These are phyloP conservation scores for Neria commutata DNA, from an alignment of 2,888 invertebrate species.

Conservation along the genomic window DNA sequence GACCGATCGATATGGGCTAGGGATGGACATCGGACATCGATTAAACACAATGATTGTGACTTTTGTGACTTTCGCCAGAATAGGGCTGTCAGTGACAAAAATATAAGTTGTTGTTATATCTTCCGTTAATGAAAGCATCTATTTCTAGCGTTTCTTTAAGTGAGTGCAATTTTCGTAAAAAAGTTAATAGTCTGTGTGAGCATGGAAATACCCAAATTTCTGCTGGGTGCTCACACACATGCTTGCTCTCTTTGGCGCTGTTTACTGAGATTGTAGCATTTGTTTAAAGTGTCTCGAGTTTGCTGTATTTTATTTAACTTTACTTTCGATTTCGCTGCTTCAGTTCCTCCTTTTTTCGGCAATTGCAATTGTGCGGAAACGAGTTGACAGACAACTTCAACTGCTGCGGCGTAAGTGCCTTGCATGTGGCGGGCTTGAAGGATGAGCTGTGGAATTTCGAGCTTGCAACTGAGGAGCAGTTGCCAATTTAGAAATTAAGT, in stretches of 20 bases:
- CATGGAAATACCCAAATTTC: too few relatives aligned
- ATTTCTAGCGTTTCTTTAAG: too few relatives aligned
- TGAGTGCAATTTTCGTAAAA: too few relatives aligned
- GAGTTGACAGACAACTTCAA: constrained; percentile 44
- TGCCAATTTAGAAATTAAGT: constrained; percentile 44
- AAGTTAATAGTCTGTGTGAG: too few relatives aligned
- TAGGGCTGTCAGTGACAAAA: too few relatives aligned
- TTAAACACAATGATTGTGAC: too few relatives aligned
- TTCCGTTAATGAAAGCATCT: too few relatives aligned
- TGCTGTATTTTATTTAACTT: constrained; percentile 6
- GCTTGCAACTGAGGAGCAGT: constrained; percentile 22
- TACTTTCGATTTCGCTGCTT: constrained; percentile 12
- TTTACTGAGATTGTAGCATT: constrained; percentile 26
- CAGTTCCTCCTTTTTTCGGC: constrained; percentile 26
- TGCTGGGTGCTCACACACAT: too few relatives aligned
- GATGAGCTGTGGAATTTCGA: neutral
- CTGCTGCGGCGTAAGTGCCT: constrained; percentile 21
- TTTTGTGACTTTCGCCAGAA: too few relatives aligned
- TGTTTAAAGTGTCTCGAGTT: constrained; percentile 18
- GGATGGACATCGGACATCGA: too few relatives aligned
- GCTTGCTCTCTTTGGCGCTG: constrained; percentile 2
- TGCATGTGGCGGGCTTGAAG: neutral
- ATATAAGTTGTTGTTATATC: too few relatives aligned
- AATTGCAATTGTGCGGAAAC: constrained; percentile 45
- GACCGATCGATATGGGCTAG: too few relatives aligned